Evolutionary conservation across 2,797 vertebrate species (phyloP).

Genomic region (Silurus aristotelis): DNA sequence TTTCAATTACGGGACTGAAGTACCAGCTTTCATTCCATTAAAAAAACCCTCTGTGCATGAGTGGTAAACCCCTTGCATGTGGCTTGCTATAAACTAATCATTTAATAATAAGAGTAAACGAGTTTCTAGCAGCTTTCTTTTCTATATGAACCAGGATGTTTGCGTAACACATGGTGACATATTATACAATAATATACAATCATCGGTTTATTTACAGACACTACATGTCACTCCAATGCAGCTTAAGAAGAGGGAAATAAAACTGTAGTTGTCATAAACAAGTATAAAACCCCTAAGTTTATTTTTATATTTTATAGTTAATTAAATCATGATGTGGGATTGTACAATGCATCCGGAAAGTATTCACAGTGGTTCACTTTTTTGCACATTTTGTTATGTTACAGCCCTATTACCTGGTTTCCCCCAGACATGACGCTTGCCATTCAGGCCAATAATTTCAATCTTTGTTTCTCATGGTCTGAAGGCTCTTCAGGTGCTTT

Average conservation of each 20-base stretch:
- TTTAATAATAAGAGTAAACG: not conserved
- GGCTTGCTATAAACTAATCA: not conserved
- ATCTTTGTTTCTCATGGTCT: too few relatives aligned
- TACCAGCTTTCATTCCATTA: not conserved
- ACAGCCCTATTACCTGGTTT: too few relatives aligned
- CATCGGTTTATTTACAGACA: not conserved
- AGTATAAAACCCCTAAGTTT: not conserved
- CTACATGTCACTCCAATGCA: not conserved
- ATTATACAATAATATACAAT: not conserved
- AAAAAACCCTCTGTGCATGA: not conserved
- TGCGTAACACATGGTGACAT: not conserved
- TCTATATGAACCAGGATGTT: not conserved
- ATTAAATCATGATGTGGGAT: not conserved
- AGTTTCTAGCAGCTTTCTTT: not conserved
- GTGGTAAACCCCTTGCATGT: not conserved
- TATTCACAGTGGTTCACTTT: not conserved
- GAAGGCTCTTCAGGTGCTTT: too few relatives aligned
- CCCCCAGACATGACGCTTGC: too few relatives aligned
- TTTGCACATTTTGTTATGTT: not conserved
- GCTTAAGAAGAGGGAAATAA: not conserved
- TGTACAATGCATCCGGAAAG: not conserved
- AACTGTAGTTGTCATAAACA: not conserved
- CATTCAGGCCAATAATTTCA: too few relatives aligned
- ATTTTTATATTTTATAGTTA: not conserved
- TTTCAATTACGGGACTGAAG: slow-evolving; percentile 1